Conservation (phyloP, 2,888 invertebrate genomes). For the Punctoribates punctum region DNA sequence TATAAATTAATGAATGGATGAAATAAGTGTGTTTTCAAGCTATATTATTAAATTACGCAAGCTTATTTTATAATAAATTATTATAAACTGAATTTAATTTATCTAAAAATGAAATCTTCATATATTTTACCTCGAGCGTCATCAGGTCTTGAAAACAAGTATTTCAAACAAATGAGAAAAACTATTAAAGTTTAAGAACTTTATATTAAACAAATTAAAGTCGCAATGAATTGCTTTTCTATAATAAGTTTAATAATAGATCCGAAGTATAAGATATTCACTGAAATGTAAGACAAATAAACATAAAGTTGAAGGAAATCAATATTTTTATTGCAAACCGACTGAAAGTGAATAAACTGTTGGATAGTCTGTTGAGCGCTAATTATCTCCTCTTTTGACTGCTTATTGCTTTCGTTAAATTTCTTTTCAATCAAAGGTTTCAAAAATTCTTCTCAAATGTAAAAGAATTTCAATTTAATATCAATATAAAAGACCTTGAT, state of each 20-base stretch:
- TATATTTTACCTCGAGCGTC: too few species aligned
- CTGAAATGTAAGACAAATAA: background rate
- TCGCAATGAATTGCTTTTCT: too few species aligned
- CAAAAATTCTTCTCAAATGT: background rate
- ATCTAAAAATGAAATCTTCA: too few species aligned
- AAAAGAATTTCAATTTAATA: background rate
- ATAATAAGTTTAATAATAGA: background rate
- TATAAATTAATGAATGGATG: too few species aligned
- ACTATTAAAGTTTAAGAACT: too few species aligned
- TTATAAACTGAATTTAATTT: too few species aligned
- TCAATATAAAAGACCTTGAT: background rate
- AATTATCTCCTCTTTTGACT: background rate
- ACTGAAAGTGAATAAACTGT: background rate
- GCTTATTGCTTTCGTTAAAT: background rate
- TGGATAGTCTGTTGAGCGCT: background rate
- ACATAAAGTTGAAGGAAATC: background rate
- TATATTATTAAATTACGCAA: too few species aligned
- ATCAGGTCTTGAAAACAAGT: too few species aligned
- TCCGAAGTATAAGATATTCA: background rate
- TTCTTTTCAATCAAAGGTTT: background rate
- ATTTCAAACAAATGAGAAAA: too few species aligned
- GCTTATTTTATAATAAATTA: too few species aligned
- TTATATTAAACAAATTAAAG: too few species aligned
- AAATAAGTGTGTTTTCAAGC: too few species aligned
- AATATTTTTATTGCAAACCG: background rate